These are phyloP conservation scores for Plumapathes pennacea DNA, from an alignment of 92 coral and sea anemone species.

Conservation along the genomic window DNA sequence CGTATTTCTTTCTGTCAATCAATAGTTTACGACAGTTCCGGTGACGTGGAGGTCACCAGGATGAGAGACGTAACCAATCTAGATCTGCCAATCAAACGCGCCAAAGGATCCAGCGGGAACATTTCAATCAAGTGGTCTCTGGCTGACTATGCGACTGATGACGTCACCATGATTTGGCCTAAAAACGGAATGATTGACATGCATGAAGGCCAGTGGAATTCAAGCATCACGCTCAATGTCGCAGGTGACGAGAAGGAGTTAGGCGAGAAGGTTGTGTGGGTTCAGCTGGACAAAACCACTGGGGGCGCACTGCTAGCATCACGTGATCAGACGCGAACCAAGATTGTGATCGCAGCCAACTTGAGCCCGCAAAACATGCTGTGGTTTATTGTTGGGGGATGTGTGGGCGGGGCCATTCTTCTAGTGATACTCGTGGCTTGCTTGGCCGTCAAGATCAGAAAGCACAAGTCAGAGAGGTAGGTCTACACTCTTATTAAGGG, in stretches of 20 bases:
- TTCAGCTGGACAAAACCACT: slow-evolving; percentile 31
- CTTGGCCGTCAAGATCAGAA: too few species aligned
- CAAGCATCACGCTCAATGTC: slow-evolving; percentile 46
- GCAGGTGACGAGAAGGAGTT: slow-evolving; percentile 27
- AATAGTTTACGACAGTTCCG: slow-evolving; percentile 46
- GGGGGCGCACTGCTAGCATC: slow-evolving; percentile 68
- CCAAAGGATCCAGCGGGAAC: slow-evolving; percentile 82
- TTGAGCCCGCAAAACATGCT: neutral
- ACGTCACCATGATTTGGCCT: slow-evolving; percentile 59
- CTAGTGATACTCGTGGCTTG: too few species aligned
- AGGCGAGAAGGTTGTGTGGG: slow-evolving; percentile 35
- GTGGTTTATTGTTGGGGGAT: slow-evolving; percentile 49
- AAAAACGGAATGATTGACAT: slow-evolving; percentile 45
- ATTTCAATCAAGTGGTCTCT: slow-evolving; percentile 71
- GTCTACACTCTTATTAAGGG: too few species aligned
- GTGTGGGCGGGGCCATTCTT: slow-evolving; percentile 20
- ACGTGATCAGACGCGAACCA: slow-evolving; percentile 37
- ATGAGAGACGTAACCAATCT: slow-evolving; percentile 38
- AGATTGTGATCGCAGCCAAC: slow-evolving; percentile 43
- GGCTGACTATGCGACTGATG: slow-evolving; percentile 45
- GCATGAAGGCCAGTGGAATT: slow-evolving; percentile 79
- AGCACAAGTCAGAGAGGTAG: too few species aligned
- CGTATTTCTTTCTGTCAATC: neutral
- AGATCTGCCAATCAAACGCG: slow-evolving; percentile 68
- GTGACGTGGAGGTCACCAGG: slow-evolving; percentile 48